Evolutionary conservation across 2,888 invertebrate genomes (phyloP).

Genomic region (Podabrus alpinus): DNA sequence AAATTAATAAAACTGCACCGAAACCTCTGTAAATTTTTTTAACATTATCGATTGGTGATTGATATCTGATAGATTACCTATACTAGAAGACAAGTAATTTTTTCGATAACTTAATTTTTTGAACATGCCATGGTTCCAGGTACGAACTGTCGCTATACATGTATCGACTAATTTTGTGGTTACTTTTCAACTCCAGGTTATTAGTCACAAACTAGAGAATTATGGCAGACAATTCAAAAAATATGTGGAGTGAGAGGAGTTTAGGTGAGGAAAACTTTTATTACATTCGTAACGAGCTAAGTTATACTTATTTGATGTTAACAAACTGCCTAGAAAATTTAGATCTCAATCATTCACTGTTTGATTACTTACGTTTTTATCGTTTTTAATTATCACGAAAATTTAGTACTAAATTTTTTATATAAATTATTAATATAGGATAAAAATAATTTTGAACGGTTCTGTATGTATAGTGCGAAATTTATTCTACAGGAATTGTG

Average conservation of each 20-base stretch:
- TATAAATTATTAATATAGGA: too few relatives aligned
- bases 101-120: conserved; percentile 7
- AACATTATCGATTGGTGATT: neutral
- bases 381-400: neutral
- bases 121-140: conserved; percentile 20
- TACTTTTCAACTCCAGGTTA: neutral
- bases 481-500: too few relatives aligned
- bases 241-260: neutral
- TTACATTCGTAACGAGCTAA: neutral
- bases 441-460: too few relatives aligned
- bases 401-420: neutral
- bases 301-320: too few relatives aligned
- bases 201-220: neutral
- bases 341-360: neutral
- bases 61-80: conserved; percentile 6
- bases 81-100: conserved; percentile 1
- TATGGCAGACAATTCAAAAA: neutral
- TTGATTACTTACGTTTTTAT: neutral
- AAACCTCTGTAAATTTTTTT: too few relatives aligned
- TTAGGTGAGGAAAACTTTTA: neutral
- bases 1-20: too few relatives aligned
- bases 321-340: neutral
- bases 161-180: neutral
- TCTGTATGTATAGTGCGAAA: too few relatives aligned
- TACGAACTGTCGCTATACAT: neutral